Evolutionary conservation across 2,888 invertebrate genomes (phyloP).

Genomic region (Phlogophora meticulosa): DNA sequence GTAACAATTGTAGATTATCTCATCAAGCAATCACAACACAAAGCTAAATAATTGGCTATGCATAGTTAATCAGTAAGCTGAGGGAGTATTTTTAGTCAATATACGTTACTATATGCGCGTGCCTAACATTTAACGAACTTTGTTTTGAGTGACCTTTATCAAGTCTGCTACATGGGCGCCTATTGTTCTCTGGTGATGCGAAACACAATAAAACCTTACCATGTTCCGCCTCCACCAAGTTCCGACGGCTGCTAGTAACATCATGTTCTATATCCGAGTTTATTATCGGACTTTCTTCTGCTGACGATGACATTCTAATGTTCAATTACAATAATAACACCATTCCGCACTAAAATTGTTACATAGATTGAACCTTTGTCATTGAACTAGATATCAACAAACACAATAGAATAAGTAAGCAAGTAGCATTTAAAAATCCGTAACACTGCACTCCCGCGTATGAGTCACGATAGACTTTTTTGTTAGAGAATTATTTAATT

Average conservation of each 20-base stretch:
- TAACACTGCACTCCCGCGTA: constrained; percentile 53
- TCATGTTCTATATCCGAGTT: constrained; percentile 87
- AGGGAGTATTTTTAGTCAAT: constrained; percentile 3
- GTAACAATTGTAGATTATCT: constrained; percentile 4
- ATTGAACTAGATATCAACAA: constrained; percentile 39
- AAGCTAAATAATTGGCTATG: constrained; percentile 13
- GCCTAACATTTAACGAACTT: constrained; percentile 26
- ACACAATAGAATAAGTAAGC: constrained; percentile 61
- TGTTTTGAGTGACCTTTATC: constrained; percentile 31
- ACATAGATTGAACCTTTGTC: constrained; percentile 34
- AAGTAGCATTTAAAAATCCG: constrained; percentile 41
- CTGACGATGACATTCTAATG: constrained; percentile 78
- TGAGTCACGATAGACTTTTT: constrained; percentile 68
- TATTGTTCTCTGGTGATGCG: constrained; percentile 10
- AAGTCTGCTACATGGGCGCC: background rate
- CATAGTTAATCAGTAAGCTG: background rate
- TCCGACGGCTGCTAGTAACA: constrained; percentile 82
- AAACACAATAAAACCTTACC: constrained; percentile 69
- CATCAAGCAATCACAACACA: constrained; percentile 17
- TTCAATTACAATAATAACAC: constrained; percentile 72
- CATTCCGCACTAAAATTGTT: constrained; percentile 63
- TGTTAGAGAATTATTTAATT: constrained; percentile 52
- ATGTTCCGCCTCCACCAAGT: constrained; percentile 80
- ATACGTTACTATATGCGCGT: background rate
- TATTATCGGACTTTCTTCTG: constrained; percentile 86